Evolutionary conservation across 1,140 invertebrate genomes (phyloP), one percentile per base, ranked within the genome.

Genomic region (Nasonia vitripennis): DNA sequence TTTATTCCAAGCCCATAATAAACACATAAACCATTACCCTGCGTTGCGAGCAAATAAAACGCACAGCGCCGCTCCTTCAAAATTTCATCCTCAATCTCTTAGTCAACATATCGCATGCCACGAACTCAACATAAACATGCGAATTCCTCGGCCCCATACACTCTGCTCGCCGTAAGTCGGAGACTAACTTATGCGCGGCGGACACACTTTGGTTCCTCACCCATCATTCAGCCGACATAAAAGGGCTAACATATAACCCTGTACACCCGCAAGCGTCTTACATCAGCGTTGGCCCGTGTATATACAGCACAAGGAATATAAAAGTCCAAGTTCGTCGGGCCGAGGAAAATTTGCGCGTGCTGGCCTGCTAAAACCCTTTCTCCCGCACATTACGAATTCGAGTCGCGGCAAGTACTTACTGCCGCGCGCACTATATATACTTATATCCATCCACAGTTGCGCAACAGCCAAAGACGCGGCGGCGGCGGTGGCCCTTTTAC

Each of bases 31-130:
- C 34, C 55, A n/a, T 48, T 31, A 55, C 17, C 81, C 48, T 48
- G 55, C 20, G 48, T 27, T 34, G 37, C n/a, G 17, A 17, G 23
- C 20, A 73, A 84, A 84, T 84, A 84, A 84, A 84, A 84, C 23
- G 55, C 41, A 27, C 51, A 78, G 9, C 84, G 12, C 0, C 70
- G 78, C n/a, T 75, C 37, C 84, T 77, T 85, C 78, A 85, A 85
- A 85, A 68, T 85, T 85, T 85, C 84, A 85, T 85, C 37, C 10
- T 81, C 79, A 85, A 85, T 85, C 79, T 85, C 79, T 85, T 85
- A 85, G 78, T 71, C 84, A 70, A 67, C 84, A 78, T 85, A 14
- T 70, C 78, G 55, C 55, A 85, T 81, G 79, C 84, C 71, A 85
- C 84, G 84, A 81, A 55, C 37, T 55, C 17, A 31, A 34, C 77